Evolutionary conservation across 2,113 vertebrate species (phyloP), one percentile per base, ranked within the genome.

Genomic region (Gavialis gangeticus): DNA sequence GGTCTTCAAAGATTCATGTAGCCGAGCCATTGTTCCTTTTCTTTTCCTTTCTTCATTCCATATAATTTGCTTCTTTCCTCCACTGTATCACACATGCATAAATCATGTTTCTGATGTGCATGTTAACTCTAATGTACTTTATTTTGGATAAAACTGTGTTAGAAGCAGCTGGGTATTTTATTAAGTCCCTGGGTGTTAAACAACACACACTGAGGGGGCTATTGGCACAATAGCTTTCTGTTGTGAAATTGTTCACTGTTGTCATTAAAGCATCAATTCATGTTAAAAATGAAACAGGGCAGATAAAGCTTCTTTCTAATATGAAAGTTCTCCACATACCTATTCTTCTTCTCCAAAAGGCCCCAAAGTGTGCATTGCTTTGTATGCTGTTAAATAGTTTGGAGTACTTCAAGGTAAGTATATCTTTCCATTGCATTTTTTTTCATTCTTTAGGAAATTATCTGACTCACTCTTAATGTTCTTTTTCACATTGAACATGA

Each of bases 51-150:
- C 62, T 84, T 57, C 64, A 28, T 87, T 66, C 87, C 85, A 46
- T 46, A 46, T 46, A 46, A 57, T 96, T 95, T 91, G 78, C 60
- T 88, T 82, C 93, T 87, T 85, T 73, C 84, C 87, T 82, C 28
- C 3, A 28, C 67, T 54, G 55, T 78, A 81, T 58, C 90, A 87
- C 71, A 67, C 37, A 17, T 82, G 58, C 86, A 11, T 88, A 90
- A 69, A 73, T 82, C 4, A 10, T 56, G 76, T 8, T 1, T 90
- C 82, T 88, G 34, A 87, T 88, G 90, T 75, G 60, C 60, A 4
- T 84, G 85, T 30, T 75, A 59, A 59, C 75, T 85, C 3, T 64
- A 19, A 64, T 6, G 10, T 63, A 81, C 62, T 78, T 63, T 5
- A 34, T 18, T 82, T 56, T 55, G 1, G 27, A 21, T 16, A 30